These are phyloP conservation scores for Actenoides hombroni DNA, from an alignment of 2,113 vertebrate genomes.

Conservation along the genomic window DNA sequence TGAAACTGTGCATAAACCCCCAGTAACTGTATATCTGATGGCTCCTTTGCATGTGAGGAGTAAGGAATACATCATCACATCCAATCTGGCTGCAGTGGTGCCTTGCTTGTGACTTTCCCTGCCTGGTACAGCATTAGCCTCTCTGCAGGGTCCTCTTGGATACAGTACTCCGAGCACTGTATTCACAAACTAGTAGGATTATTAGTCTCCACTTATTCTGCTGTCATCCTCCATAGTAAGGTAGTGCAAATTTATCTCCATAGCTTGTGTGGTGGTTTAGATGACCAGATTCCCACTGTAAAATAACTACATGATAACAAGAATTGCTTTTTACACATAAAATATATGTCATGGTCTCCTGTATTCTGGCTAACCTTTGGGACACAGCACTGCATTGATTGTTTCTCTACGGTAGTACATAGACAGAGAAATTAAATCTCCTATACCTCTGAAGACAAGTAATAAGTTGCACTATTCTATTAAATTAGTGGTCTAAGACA, in stretches of 20 bases:
- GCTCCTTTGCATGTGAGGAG: not conserved
- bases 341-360: not conserved
- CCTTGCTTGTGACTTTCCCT: not conserved
- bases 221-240: not conserved
- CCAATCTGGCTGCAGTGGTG: not conserved
- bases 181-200: accelerated
- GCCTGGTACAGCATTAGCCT: not conserved
- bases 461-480: not conserved
- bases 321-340: accelerated
- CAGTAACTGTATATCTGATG: not conserved
- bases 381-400: not conserved
- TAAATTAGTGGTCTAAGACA: not conserved
- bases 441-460: not conserved
- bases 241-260: not conserved
- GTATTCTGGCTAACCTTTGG: not conserved
- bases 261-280: not conserved
- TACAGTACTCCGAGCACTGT: not conserved
- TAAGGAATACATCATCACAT: not conserved
- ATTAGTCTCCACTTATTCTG: not conserved
- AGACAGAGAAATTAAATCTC: not conserved
- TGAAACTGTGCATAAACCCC: not conserved
- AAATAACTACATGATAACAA: not conserved
- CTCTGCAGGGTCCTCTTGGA: not conserved
- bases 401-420: not conserved
- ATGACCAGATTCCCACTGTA: not conserved